Evolutionary conservation across 1,140 invertebrate genomes (phyloP), one percentile per base, ranked within the genome.

Genomic region (Bombus consobrinus): DNA sequence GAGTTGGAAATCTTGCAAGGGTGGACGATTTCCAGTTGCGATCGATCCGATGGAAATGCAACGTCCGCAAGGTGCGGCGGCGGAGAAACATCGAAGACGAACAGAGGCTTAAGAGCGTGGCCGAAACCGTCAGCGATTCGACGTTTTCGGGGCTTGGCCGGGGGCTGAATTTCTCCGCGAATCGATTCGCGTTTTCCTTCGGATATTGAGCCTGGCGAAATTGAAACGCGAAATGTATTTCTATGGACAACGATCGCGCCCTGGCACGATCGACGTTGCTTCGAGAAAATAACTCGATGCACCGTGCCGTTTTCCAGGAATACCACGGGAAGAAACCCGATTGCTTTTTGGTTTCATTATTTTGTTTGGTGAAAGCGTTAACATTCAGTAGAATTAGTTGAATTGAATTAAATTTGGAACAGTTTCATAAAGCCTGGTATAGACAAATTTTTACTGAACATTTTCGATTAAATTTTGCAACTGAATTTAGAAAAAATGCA

Each of bases 161-260:
- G 41, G 15, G 8, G 6, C 28, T 73, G 39, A 69, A 69, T 80
- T 47, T 66, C 59, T 13, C 32, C n/a, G 39, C 59, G 64, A 78
- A 78, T 78, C 76, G 39, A 79, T 79, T 80, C 41, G 37, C 59
- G 39, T 78, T 53, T 41, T 12, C 64, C 64, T 1, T 80, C 43
- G 64, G 62, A 80, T 80, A 69, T 81, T 15, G 37, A 73, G 32
- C 34, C 32, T 22, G 69, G 28, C 22, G 69, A 59, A 73, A 81
- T 62, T 81, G 53, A 74, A 62, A 57, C 39, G 47, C 37, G 34
- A 43, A 71, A 81, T 53, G 34, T n/a, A 32, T 57, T 25, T 72
- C 37, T 18, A 53, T 41, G 37, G 53, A 57, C 37, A 57, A 71
- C n/a, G 37, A 73, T 57, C 12, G 25, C 47, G 34, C 22, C 25